Evolutionary conservation across 2,113 vertebrate species (phyloP), one percentile per base, ranked within the genome.

Genomic region (Scomber colias): DNA sequence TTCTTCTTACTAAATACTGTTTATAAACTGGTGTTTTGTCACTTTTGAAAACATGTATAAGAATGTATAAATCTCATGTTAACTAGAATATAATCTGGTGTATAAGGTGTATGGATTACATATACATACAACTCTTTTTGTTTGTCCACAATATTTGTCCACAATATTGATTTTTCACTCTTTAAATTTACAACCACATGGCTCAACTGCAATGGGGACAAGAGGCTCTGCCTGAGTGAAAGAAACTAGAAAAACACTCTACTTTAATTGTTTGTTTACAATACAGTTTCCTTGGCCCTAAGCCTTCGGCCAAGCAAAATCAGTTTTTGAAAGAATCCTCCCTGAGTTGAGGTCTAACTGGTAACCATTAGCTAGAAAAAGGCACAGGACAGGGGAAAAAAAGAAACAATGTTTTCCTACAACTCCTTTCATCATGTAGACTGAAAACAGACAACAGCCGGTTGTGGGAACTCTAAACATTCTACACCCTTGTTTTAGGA

Each of bases 251-350:
- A 60, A 71, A 85, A 82, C 55, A 56, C 24, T 27, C 55, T 24
- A 45, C 31, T 82, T 80, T 75, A 79, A 79, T 77, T 79, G 72
- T 84, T 83, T 84, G 67, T 78, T 81, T 80, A 59, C 77, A 75
- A 50, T 46, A 51, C 35, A 68, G 51, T 45, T 75, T 67, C 27
- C 19, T 60, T 81, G 67, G 75, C 75, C 35, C 27, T 35, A 56
- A 77, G 27, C 35, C 49, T 84, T 84, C 27, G 53, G 45, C 50
- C 24, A 31, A 62, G 40, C 68, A 70, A 60, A 75, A 77, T 72
- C 66, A 21, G 9, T 50, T 57, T 85, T 62, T 69, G 13, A 64
- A 72, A 72, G 35, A 67, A 11, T 55, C n/a, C 21, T 9, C 1
- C 12, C 16, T 54, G 10, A 65, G 57, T 12, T 60, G 12, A 45